Conservation (phyloP, 1,140 invertebrate species). For the Anoplophora glabripennis region DNA sequence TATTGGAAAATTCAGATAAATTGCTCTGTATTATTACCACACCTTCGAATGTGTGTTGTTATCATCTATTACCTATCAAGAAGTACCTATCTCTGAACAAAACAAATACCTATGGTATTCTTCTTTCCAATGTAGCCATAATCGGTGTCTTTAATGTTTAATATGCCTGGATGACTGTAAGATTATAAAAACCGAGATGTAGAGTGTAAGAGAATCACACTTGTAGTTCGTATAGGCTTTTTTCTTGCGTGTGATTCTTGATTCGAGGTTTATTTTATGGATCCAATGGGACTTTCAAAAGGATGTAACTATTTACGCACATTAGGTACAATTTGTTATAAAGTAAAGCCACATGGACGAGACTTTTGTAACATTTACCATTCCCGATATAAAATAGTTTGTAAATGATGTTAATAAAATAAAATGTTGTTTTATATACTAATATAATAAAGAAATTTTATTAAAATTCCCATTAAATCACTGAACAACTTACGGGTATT, state of each 20-base stretch:
- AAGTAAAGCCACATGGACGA: conserved; percentile 26
- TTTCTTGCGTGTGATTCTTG: not conserved
- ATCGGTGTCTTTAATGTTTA: not conserved
- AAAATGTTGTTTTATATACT: conserved; percentile 50
- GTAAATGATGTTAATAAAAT: conserved; percentile 49
- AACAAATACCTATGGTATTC: no score
- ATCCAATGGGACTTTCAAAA: conserved; percentile 36
- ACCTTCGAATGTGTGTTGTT: no score
- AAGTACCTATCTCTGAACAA: no score
- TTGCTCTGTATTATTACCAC: no score
- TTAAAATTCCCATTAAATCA: conserved; percentile 41
- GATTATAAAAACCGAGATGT: not conserved
- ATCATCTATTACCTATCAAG: no score
- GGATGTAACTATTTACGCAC: conserved; percentile 43
- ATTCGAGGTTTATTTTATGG: not conserved
- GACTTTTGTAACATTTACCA: conserved; percentile 38
- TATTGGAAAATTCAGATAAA: no score
- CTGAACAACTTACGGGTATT: conserved; percentile 44
- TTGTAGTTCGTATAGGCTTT: not conserved
- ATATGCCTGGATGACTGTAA: not conserved
- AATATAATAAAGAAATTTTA: conserved; percentile 46
- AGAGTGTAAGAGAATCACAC: not conserved
- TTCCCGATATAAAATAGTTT: conserved; percentile 41
- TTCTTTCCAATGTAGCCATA: not conserved
- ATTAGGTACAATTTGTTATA: conserved; percentile 41